Evolutionary conservation across 2,888 invertebrate species (phyloP), one percentile per base, ranked within the genome.

Genomic region (Quadroppia sp.): DNA sequence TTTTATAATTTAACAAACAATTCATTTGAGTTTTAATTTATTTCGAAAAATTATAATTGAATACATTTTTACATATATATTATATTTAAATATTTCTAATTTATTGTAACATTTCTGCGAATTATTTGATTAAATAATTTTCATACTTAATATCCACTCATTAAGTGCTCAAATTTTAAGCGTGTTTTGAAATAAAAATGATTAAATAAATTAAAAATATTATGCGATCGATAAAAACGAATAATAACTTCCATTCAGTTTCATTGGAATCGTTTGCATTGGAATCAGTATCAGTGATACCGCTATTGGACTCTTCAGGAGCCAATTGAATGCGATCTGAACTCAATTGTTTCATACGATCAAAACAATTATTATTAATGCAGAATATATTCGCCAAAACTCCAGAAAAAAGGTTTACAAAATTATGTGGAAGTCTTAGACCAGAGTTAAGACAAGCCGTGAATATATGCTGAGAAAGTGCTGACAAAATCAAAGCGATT

Each of bases 401-500:
- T 25, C 69, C 69, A 15, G 42, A 45, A 25, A 69, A 45, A 0
- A 69, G 15, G 13, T 69, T 20, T 1, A 69, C 69, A 17, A 69
- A 28, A 42, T 45, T 25, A 45, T 69, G 23, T 13, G 69, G 69
- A 45, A 69, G 17, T 69, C 25, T 69, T 69, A 69, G 7, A 15
- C 40, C 40, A 36, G 69, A 28, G 15, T 69, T 69, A 17, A 69
- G 25, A 45, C 42, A 69, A 25, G 25, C 25, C 1, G 45, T 23
- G 25, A 69, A 45, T 23, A 69, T 69, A 15, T 69, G 69, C 17
- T 69, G 69, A 25, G 69, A 69, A 17, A 69, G 69, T 15, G 69
- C 25, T 9, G 69, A 69, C 15, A 42, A 13, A 45, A 69, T 69
- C 36, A 69, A 28, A 20, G 69, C 69, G 11, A 45, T 69, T 20